phyloP scores from a whole-genome alignment of 1,140 invertebrate species.

The Pseudomyrmex cubaensis region DNA sequence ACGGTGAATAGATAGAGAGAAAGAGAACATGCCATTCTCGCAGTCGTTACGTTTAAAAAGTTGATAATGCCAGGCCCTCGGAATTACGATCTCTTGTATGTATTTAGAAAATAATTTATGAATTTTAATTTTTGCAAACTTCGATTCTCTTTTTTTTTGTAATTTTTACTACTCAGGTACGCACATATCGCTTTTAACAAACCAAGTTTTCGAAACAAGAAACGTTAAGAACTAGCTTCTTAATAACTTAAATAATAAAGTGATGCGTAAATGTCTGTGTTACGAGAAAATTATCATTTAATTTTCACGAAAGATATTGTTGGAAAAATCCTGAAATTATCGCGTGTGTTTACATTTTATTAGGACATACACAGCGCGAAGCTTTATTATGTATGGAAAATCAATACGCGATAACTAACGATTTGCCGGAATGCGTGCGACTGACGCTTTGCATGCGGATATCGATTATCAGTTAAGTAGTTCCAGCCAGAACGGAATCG shows the following conservation, averaged over 20 bases:
- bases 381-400: not conserved
- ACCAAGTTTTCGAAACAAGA: too few relatives aligned
- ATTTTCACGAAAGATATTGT: too few relatives aligned
- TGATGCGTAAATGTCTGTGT: too few relatives aligned
- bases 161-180: not conserved
- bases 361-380: not conserved
- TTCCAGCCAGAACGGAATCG: conserved; percentile 35
- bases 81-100: not conserved
- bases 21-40: conserved; percentile 8
- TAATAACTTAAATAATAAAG: not conserved
- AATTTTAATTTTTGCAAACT: not conserved
- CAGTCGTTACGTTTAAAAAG: not conserved
- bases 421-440: conserved; percentile 4
- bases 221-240: too few relatives aligned
- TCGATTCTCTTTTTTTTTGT: not conserved
- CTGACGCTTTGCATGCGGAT: conserved; percentile 47
- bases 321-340: not conserved
- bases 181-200: too few relatives aligned
- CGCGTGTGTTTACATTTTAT: not conserved
- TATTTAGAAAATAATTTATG: conserved; percentile 4
- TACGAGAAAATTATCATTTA: too few relatives aligned
- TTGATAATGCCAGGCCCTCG: not conserved
- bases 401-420: not conserved
- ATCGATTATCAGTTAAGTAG: conserved; percentile 60
- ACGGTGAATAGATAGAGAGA: conserved; percentile 28